These are phyloP conservation scores for Grapholita molesta DNA, from an alignment of 1,140 invertebrate species.

Conservation along the genomic window DNA sequence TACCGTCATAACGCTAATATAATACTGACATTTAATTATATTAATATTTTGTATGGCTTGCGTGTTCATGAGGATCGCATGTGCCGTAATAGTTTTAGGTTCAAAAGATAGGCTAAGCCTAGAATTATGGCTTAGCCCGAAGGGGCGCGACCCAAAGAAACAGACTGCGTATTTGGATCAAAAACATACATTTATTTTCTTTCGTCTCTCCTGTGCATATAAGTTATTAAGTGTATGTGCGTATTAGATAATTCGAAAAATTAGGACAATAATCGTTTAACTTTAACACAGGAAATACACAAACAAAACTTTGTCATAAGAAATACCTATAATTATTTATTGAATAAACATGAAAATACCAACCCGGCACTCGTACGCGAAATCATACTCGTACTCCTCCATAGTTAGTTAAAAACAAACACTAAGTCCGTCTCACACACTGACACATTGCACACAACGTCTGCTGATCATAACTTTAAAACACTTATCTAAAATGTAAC, in stretches of 20 bases:
- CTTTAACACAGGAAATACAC: no score
- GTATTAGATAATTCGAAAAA: no score
- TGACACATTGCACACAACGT: constrained; percentile 40
- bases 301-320: no score
- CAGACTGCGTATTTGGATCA: no score
- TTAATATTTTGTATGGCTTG: background rate
- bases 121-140: background rate
- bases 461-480: constrained; percentile 6
- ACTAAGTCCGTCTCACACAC: constrained; percentile 32
- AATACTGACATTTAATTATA: background rate
- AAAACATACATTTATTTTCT: no score
- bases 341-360: constrained; percentile 41
- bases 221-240: no score
- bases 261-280: no score
- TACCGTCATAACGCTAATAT: background rate
- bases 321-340: constrained; percentile 14
- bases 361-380: constrained; percentile 81
- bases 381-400: constrained; percentile 80
- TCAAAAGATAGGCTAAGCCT: background rate
- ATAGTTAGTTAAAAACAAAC: constrained; percentile 49
- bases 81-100: background rate
- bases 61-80: background rate
- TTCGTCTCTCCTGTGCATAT: no score
- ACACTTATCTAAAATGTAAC: constrained; percentile 26
- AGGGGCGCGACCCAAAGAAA: background rate